A percentile compares a stretch with the other conserved stretches of the same genome.
Evolutionary conservation across 2,797 vertebrate species (phyloP).

Genomic region (Pagetopsis macropterus): DNA sequence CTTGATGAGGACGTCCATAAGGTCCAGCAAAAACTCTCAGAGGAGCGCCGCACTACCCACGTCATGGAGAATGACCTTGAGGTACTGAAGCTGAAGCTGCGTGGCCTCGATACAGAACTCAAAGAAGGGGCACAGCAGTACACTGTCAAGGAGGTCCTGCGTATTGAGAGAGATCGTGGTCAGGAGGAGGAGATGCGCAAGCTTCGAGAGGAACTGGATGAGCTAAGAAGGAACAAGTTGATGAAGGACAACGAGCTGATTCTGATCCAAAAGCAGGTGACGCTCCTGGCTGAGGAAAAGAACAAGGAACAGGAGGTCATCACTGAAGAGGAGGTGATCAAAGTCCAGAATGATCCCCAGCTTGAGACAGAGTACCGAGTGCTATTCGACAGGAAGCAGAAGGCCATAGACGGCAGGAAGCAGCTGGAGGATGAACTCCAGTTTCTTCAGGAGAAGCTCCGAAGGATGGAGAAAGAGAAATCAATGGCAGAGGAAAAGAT

Average conservation of each 20-base stretch:
- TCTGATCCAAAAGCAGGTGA: constrained; percentile 87
- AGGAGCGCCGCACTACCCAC: constrained; percentile 90
- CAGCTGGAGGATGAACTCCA: constrained; percentile 91
- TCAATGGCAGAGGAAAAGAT: constrained; percentile 95
- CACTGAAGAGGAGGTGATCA: constrained; percentile 92
- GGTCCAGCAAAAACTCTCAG: constrained; percentile 89
- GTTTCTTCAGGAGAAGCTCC: constrained; percentile 92
- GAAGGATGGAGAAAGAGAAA: constrained; percentile 92
- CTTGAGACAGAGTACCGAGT: constrained; percentile 88
- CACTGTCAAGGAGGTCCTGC: constrained; percentile 94
- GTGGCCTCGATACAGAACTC: constrained; percentile 86
- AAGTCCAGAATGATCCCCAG: constrained; percentile 93
- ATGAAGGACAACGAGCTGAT: constrained; percentile 88
- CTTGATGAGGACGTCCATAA: constrained; percentile 91
- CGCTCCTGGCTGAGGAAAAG: constrained; percentile 88
- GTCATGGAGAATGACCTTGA: constrained; percentile 90
- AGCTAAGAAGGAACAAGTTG: constrained; percentile 88
- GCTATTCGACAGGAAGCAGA: constrained; percentile 87
- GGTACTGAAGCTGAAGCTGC: constrained; percentile 84
- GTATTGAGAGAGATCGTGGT: constrained; percentile 91
- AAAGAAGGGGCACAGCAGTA: constrained; percentile 93
- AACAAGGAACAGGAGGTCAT: constrained; percentile 90
- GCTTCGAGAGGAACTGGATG: constrained; percentile 92
- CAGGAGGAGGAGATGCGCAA: constrained; percentile 91
- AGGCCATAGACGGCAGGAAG: constrained; percentile 82